Evolutionary conservation across 2,888 invertebrate genomes (phyloP), one percentile per base, ranked within the genome.

Genomic region (Eucriotettix oculatus): DNA sequence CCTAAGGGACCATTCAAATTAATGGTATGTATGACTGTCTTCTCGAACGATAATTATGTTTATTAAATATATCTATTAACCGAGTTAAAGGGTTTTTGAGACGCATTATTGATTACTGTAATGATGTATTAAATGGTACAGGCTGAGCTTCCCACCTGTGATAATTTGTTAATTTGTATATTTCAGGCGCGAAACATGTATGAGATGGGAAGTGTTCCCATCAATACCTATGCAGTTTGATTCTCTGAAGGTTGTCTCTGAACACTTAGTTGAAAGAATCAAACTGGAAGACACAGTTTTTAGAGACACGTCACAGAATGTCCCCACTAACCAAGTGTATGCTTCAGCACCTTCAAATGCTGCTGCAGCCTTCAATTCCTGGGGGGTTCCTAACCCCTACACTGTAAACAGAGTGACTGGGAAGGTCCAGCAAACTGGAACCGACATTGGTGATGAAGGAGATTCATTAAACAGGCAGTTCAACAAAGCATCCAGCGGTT

Each of bases 191-290:
- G 29, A 53, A 41, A 54, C 58, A 11, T 40, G 55, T 16, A 29
- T 61, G 42, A 61, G 61, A 59, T 61, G 64, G 64, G 58, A 52
- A 43, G 60, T 41, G 53, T 57, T 57, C 48, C 52, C 61, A 16
- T 54, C 61, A 55, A 29, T 29, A 29, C 61, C 62, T 42, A 62
- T 63, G 60, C 64, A 63, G 57, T 64, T 64, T 64, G 64, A 64
- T 41, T 63, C 64, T 52, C 59, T 64, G 29, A 64, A 62, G 60
- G 62, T 64, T 58, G 63, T 64, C 42, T 61, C 64, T 29, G 64
- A 64, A 58, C 64, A 63, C 57, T 62, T 64, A 42, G 63, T 64
- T 16, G 64, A 64, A 58, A 63, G 64, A 60, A 63, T 64, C 60
- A 64, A 63, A 57, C 59, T 63, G 62, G 64, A 64, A 61, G 64